Percentiles rank a stretch among this genome's conserved stretches.
Evolutionary conservation across 2,113 vertebrate genomes (phyloP).

Genomic region (Falcunculus frontatus): DNA sequence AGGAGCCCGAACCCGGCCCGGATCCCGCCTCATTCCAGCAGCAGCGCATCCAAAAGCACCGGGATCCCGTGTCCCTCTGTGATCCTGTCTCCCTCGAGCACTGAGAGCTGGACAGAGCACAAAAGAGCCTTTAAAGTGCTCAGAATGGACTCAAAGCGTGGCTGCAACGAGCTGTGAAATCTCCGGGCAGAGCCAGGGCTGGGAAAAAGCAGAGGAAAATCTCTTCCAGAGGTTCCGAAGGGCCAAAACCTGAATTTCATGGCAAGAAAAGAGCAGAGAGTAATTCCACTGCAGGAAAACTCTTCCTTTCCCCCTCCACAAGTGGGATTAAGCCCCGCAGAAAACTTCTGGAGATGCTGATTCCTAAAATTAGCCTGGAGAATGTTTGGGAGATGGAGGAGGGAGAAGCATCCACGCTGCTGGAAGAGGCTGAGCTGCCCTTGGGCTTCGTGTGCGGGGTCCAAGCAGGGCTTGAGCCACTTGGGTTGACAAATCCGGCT

Average conservation of each 20-base stretch:
- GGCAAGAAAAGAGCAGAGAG: background rate
- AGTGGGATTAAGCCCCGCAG: background rate
- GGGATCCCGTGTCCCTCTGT: rapidly evolving
- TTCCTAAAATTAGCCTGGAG: background rate
- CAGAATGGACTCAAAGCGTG: background rate
- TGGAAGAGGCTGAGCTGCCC: background rate
- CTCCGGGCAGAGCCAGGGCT: background rate
- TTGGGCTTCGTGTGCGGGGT: rapidly evolving
- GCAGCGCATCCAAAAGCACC: background rate
- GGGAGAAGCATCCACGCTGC: background rate
- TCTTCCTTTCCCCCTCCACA: background rate
- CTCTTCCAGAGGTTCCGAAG: background rate
- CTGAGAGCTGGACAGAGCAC: background rate
- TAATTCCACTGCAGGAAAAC: background rate
- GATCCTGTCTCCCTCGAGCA: background rate
- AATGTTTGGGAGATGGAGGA: background rate
- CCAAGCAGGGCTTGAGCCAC: background rate
- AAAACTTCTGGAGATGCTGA: background rate
- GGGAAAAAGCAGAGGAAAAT: background rate
- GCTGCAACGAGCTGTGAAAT: constrained; percentile 42
- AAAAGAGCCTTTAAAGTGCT: background rate
- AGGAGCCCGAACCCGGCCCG: rapidly evolving
- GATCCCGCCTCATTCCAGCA: background rate
- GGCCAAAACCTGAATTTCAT: background rate
- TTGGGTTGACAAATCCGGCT: background rate